phyloP scores from a whole-genome alignment of 2,113 vertebrate species.

The Hippocampus barbouri region DNA sequence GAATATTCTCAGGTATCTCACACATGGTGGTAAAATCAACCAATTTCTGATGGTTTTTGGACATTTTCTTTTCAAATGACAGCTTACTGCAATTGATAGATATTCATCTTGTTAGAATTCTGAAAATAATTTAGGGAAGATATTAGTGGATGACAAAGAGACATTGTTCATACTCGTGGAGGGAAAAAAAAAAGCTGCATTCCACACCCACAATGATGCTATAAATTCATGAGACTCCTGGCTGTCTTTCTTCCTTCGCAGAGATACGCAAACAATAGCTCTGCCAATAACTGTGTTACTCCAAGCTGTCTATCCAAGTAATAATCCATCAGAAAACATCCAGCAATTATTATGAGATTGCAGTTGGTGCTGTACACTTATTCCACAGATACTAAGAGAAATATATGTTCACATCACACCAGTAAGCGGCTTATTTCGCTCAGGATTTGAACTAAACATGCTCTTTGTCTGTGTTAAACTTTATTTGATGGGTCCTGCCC shows the following conservation, averaged over 20 bases:
- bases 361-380: background rate
- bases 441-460: slow-evolving; percentile 38
- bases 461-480: slow-evolving; percentile 34
- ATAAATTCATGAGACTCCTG: background rate
- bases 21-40: too few relatives aligned
- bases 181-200: background rate
- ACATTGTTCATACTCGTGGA: too few relatives aligned
- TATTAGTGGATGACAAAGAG: too few relatives aligned
- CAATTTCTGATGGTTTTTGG: too few relatives aligned
- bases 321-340: background rate
- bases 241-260: background rate
- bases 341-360: background rate
- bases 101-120: background rate
- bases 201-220: background rate
- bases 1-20: too few relatives aligned
- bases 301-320: background rate
- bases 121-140: background rate
- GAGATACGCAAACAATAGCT: background rate
- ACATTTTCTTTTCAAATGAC: too few relatives aligned
- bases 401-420: slow-evolving; percentile 20
- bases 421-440: slow-evolving; percentile 19
- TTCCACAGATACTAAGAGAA: background rate
- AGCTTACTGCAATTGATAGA: background rate
- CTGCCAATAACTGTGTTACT: background rate
- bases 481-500: slow-evolving; percentile 31